These are phyloP conservation scores for Synanthedon vespiformis DNA, from an alignment of 2,888 invertebrate genomes.

Conservation along the genomic window DNA sequence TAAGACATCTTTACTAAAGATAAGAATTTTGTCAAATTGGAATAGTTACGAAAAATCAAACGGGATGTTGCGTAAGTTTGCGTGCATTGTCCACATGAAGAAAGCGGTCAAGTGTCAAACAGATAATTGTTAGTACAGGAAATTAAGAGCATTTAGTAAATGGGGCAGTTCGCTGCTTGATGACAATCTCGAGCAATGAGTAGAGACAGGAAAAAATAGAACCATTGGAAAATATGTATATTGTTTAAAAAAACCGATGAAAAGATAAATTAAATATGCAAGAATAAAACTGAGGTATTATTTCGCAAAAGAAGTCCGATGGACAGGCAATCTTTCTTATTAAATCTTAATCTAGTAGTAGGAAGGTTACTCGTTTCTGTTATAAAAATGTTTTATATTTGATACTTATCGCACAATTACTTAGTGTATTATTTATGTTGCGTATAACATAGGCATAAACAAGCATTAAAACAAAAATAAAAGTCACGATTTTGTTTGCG, in stretches of 20 bases:
- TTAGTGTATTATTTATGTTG: too few relatives aligned
- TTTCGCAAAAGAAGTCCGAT: neutral
- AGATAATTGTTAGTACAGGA: slow-evolving; percentile 67
- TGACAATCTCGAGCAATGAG: slow-evolving; percentile 1
- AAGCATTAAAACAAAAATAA: neutral
- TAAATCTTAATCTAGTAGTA: neutral
- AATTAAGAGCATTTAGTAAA: slow-evolving; percentile 63
- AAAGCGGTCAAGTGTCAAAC: slow-evolving; percentile 68
- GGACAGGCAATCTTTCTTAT: slow-evolving; percentile 1
- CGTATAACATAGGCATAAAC: too few relatives aligned
- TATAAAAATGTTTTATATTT: neutral
- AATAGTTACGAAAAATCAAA: neutral
- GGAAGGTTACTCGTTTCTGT: neutral
- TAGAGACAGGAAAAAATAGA: neutral
- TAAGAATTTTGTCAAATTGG: neutral
- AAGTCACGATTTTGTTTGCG: neutral
- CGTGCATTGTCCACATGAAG: slow-evolving; percentile 42
- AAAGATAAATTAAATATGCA: too few relatives aligned
- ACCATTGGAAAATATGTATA: too few relatives aligned
- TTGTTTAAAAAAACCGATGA: too few relatives aligned
- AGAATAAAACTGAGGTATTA: too few relatives aligned
- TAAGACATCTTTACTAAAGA: too few relatives aligned
- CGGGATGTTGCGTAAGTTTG: slow-evolving; percentile 41
- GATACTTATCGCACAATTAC: too few relatives aligned
- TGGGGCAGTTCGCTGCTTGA: slow-evolving; percentile 39